Evolutionary conservation across 2,888 invertebrate species (phyloP), one percentile per base, ranked within the genome.

Genomic region (Microdon myrmicae): DNA sequence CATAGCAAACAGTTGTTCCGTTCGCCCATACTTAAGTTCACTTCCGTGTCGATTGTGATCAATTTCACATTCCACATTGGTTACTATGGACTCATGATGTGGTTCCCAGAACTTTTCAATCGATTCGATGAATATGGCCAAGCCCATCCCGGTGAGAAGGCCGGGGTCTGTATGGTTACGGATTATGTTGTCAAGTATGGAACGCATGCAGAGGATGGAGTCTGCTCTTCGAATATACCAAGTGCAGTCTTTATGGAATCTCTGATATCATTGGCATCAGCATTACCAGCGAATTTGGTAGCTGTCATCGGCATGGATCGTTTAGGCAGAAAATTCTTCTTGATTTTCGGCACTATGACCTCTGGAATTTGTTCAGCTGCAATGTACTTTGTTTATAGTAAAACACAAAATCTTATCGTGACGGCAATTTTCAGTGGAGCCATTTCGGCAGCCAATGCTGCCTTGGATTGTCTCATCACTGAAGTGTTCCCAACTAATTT

Each of bases 51-150:
- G 59, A 90, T 94, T 71, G 87, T 90, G 59, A 93, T 95, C 75
- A 94, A 94, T 77, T 93, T 94, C 76, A 92, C 94, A 69, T 92
- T 95, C 81, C 93, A 94, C 81, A 94, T 94, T 80, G 95, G 92
- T 87, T 96, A 94, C 79, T 96, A 96, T 78, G 95, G 95, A 28
- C 83, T 96, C 45, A 94, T 94, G 92, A 93, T 96, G 92, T 96
- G 96, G 96, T 94, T 95, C 81, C 95, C 95, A 0, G 94, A 95
- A 81, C 84, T 96, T 75, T 96, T 95, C 81, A 92, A 90, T 77
- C 89, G 94, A 35, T 92, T 92, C 78, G 91, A 92, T 80, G 90
- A 90, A 76, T 93, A 85, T 81, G 85, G 87, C 39, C 83, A 84
- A 43, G 81, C 83, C 20, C 86, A 89, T 79, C 87, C 88, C 39